Percentiles rank a stretch among this genome's conserved stretches.
Evolutionary conservation across 2,113 vertebrate species (phyloP).

Genomic region (Arenaria interpres): DNA sequence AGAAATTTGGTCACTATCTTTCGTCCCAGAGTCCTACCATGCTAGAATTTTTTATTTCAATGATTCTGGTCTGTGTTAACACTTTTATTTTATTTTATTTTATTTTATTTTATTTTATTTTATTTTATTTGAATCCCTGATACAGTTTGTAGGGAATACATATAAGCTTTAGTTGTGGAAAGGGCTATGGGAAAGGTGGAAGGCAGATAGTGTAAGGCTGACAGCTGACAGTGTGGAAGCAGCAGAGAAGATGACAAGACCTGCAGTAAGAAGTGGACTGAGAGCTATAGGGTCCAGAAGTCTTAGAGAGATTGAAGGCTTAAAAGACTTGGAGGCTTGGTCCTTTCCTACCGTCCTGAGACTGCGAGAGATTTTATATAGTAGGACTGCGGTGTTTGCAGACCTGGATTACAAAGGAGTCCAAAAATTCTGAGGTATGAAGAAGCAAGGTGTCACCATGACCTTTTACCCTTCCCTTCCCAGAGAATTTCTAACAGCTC

Average conservation of each 20-base stretch:
- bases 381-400: background rate
- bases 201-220: background rate
- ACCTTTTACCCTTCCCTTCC: background rate
- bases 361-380: background rate
- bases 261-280: background rate
- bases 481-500: background rate
- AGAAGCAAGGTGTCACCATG: background rate
- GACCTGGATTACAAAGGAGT: background rate
- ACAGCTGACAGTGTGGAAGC: background rate
- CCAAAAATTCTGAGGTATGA: background rate
- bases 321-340: background rate
- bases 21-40: background rate
- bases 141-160: background rate
- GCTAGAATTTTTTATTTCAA: background rate
- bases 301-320: background rate
- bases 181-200: background rate
- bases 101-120: background rate
- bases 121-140: background rate
- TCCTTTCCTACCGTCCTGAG: background rate
- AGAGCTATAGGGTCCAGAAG: background rate
- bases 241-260: background rate
- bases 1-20: background rate
- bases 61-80: background rate
- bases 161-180: background rate
- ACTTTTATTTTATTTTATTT: background rate